Conservation (phyloP, 2,113 vertebrate genomes). For the Thomomys bottae region DNA sequence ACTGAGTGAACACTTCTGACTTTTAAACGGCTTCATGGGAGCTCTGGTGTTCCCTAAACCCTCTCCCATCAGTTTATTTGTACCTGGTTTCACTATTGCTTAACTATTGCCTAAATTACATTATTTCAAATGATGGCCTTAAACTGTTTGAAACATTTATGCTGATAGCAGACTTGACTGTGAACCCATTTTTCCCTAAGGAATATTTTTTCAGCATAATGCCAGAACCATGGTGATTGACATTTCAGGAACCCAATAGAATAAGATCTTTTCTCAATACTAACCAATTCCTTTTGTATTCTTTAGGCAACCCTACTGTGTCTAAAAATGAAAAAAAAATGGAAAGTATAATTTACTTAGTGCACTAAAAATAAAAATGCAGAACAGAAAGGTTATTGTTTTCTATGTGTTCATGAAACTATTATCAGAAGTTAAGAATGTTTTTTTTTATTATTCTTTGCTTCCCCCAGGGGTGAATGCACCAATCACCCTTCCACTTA, state of each 20-base stretch:
- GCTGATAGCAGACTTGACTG: neutral
- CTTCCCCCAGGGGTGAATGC: neutral
- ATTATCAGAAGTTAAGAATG: neutral
- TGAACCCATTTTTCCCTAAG: conserved; percentile 5
- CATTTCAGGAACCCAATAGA: neutral
- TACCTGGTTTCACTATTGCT: neutral
- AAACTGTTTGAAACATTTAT: neutral
- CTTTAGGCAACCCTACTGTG: neutral
- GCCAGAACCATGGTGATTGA: neutral
- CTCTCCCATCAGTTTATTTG: neutral
- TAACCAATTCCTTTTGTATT: neutral
- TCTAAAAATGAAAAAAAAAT: neutral
- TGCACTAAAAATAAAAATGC: neutral
- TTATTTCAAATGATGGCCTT: conserved; percentile 32
- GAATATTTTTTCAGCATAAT: neutral
- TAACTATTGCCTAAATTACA: neutral
- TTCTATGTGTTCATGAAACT: neutral
- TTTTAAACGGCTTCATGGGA: neutral
- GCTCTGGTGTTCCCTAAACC: neutral
- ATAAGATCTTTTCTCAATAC: neutral
- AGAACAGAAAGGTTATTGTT: neutral
- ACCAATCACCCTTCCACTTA: neutral
- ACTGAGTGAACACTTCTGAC: neutral
- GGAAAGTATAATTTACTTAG: neutral
- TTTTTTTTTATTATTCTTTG: neutral